phyloP scores from a whole-genome alignment of 2,888 invertebrate species.

The Caenorhabditis plicata region DNA sequence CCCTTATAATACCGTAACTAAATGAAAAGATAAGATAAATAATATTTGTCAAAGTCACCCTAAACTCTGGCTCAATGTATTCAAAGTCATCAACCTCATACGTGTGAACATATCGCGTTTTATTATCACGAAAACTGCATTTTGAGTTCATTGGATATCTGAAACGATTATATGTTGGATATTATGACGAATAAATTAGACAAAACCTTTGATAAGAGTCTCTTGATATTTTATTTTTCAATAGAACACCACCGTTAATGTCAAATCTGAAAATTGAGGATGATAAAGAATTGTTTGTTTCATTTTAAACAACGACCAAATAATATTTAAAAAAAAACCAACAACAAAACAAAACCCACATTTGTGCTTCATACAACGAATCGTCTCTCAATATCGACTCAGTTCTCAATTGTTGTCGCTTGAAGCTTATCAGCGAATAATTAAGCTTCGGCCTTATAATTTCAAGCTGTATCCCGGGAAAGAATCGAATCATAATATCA shows the following conservation, averaged over 20 bases:
- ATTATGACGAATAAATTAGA: too few species aligned
- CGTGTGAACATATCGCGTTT: slow-evolving; percentile 3
- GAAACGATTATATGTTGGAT: too few species aligned
- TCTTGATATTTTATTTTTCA: too few species aligned
- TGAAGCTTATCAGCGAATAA: slow-evolving; percentile 9
- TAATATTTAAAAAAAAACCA: too few species aligned
- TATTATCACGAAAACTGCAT: slow-evolving; percentile 7
- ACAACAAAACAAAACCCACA: too few species aligned
- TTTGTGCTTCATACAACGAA: slow-evolving; percentile 4
- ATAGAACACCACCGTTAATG: slow-evolving; percentile 6
- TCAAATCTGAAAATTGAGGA: slow-evolving; percentile 15
- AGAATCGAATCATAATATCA: slow-evolving; percentile 3
- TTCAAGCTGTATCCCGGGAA: slow-evolving; percentile 13
- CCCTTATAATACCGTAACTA: slow-evolving; percentile 17
- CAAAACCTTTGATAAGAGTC: too few species aligned
- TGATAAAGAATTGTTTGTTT: too few species aligned
- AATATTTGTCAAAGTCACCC: neutral
- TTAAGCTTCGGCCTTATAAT: slow-evolving; percentile 14
- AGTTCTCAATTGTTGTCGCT: slow-evolving; percentile 16
- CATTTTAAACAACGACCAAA: too few species aligned
- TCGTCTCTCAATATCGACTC: slow-evolving; percentile 3
- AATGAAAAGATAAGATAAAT: neutral
- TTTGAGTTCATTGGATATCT: too few species aligned
- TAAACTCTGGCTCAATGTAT: slow-evolving; percentile 26
- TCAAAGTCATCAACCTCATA: slow-evolving; percentile 17